These are phyloP conservation scores for Cheilosia soror DNA, from an alignment of 2,888 invertebrate species.

Conservation along the genomic window DNA sequence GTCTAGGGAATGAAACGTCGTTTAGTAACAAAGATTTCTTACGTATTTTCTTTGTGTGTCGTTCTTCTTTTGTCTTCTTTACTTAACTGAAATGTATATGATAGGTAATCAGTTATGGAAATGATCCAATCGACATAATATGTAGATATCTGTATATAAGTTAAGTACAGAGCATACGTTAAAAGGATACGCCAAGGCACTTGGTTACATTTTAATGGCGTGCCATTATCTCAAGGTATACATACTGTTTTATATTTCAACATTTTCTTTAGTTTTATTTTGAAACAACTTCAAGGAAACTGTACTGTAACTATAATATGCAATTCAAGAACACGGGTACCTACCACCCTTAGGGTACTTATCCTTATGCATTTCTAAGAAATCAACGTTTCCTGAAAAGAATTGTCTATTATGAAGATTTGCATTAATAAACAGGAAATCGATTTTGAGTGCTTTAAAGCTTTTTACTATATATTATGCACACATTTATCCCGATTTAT, in stretches of 20 bases:
- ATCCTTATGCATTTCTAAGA: no score
- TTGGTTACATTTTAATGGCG: constrained; percentile 32
- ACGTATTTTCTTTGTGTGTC: constrained; percentile 28
- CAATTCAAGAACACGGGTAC: neutral
- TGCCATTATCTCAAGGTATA: constrained; percentile 20
- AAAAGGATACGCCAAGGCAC: neutral
- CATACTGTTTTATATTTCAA: constrained; percentile 6
- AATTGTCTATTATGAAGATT: no score
- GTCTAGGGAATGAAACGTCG: constrained; percentile 52
- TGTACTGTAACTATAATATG: neutral
- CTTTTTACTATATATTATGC: no score
- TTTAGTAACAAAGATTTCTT: constrained; percentile 54
- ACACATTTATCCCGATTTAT: no score
- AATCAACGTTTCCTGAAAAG: no score
- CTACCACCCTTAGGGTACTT: neutral
- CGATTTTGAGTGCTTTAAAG: no score
- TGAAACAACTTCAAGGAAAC: neutral
- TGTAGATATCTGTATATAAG: neutral
- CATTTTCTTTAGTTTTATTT: constrained; percentile 2
- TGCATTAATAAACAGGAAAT: no score
- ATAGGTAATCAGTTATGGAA: constrained; percentile 65
- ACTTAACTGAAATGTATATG: constrained; percentile 69
- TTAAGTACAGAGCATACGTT: neutral
- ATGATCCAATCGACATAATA: constrained; percentile 46
- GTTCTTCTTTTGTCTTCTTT: constrained; percentile 57